Conservation (phyloP, 2,113 vertebrate species). For the Myiagra hebetior region DNA sequence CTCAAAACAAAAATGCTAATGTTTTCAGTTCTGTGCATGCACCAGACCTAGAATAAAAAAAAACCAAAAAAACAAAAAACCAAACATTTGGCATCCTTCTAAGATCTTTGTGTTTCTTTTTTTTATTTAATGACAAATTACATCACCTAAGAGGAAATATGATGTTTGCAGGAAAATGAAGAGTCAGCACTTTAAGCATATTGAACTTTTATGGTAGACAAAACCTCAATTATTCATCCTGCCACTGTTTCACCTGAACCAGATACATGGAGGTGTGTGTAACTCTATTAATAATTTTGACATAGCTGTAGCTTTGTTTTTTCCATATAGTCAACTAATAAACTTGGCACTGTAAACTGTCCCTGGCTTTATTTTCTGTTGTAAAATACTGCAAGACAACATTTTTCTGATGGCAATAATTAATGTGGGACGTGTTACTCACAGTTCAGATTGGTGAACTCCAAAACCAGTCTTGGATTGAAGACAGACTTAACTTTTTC, state of each 20-base stretch:
- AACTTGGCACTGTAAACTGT: background rate
- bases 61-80: too few species aligned
- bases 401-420: background rate
- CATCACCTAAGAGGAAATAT: background rate
- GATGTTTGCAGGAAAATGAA: background rate
- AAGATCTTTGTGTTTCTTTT: background rate
- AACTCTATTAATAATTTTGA: constrained; percentile 36
- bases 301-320: background rate
- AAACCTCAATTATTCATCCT: constrained; percentile 30
- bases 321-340: background rate
- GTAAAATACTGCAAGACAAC: background rate
- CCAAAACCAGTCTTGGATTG: background rate
- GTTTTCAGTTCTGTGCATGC: background rate
- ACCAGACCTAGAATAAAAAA: background rate
- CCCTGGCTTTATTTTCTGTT: background rate
- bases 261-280: background rate
- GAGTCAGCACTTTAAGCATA: background rate
- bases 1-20: background rate
- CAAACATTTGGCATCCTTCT: background rate
- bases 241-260: background rate
- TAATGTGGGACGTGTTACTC: background rate
- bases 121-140: background rate
- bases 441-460: background rate
- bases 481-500: background rate
- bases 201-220: constrained; percentile 16